phyloP scores from a whole-genome alignment of 2,797 vertebrate genomes.

The Neopelma chrysocephalum region DNA sequence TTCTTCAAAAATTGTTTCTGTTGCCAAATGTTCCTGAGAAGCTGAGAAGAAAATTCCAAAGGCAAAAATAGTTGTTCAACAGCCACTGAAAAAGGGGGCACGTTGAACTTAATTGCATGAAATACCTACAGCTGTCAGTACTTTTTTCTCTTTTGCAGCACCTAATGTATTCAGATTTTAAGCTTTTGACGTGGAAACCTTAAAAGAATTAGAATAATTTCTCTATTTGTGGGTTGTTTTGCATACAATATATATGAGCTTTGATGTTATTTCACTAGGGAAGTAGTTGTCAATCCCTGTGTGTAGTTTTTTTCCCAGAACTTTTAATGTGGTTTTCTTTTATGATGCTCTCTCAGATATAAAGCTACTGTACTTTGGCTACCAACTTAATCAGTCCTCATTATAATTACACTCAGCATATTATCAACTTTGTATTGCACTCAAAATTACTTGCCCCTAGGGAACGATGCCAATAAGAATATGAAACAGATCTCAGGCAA shows the following conservation, averaged over 20 bases:
- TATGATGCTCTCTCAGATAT: conserved; percentile 52
- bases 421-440: conserved; percentile 52
- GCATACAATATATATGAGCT: conserved; percentile 43
- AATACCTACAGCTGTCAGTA: conserved; percentile 52
- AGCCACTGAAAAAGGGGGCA: conserved; percentile 10
- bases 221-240: conserved; percentile 57
- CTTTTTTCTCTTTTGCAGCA: conserved; percentile 20
- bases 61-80: not conserved
- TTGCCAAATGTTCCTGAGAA: conserved; percentile 38
- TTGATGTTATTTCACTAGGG: conserved; percentile 60
- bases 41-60: conserved; percentile 36
- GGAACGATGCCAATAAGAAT: conserved; percentile 43
- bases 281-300: conserved; percentile 40
- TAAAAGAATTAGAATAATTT: conserved; percentile 62
- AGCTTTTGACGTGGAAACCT: conserved; percentile 56
- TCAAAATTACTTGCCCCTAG: conserved; percentile 52
- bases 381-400: conserved; percentile 62
- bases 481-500: conserved; percentile 34
- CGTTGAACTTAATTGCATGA: not conserved
- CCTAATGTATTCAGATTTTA: conserved; percentile 41
- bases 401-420: conserved; percentile 56
- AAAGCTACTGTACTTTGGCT: conserved; percentile 49
- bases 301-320: not conserved
- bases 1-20: conserved; percentile 10
- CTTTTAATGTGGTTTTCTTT: conserved; percentile 55